Conservation (phyloP, 2,888 invertebrate species). For the Drosophila prostipennis region DNA sequence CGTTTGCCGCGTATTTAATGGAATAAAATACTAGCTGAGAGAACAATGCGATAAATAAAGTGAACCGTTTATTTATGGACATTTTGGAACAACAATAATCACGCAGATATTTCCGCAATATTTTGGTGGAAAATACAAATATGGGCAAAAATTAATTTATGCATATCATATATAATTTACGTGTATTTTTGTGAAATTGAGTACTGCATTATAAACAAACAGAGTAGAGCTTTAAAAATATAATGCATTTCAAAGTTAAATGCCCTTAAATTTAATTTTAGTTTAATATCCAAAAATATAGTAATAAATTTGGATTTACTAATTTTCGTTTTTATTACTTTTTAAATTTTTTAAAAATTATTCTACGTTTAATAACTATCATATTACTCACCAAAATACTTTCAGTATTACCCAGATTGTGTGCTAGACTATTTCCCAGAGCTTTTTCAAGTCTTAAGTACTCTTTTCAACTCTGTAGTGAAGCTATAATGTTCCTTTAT, state of each 20-base stretch:
- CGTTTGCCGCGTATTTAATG: neutral
- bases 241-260: neutral
- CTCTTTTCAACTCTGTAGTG: constrained; percentile 22
- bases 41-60: constrained; percentile 1
- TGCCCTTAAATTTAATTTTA: no score
- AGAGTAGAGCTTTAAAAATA: neutral
- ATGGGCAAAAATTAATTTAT: neutral
- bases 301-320: no score
- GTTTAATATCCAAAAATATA: no score
- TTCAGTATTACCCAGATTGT: neutral
- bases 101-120: neutral
- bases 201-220: neutral
- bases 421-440: neutral
- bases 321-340: no score
- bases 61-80: constrained; percentile 1
- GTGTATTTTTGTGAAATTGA: neutral
- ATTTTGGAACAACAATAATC: neutral
- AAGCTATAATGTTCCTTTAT: constrained; percentile 36
- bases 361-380: neutral
- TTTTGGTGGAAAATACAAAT: neutral
- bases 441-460: constrained; percentile 8
- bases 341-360: no score
- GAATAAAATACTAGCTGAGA: neutral
- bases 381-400: neutral
- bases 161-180: constrained; percentile 1